Evolutionary conservation across 2,797 vertebrate species (phyloP).

Genomic region (Pseudochirops cupreus): DNA sequence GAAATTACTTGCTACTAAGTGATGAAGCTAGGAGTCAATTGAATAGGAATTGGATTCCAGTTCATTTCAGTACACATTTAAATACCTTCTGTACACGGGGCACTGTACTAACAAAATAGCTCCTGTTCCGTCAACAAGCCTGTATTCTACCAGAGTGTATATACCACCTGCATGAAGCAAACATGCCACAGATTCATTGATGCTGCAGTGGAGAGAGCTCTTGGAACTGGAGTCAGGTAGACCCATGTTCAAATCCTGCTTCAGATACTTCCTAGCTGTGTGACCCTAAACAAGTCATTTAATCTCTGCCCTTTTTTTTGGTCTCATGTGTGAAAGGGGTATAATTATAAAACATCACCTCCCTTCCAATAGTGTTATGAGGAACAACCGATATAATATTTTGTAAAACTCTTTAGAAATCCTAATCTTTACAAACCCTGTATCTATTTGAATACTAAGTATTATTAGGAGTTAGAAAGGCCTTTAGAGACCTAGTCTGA

Average conservation of each 20-base stretch:
- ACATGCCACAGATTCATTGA: not conserved
- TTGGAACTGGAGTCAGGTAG: not conserved
- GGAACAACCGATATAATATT: not conserved
- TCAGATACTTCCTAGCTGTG: not conserved
- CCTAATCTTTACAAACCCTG: not conserved
- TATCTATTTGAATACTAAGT: not conserved
- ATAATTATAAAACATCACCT: not conserved
- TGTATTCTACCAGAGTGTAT: not conserved
- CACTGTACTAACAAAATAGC: not conserved
- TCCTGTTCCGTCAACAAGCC: not conserved
- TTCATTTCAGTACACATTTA: not conserved
- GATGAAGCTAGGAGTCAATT: not conserved
- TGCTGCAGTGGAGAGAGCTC: not conserved
- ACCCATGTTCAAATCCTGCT: not conserved
- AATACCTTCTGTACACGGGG: not conserved
- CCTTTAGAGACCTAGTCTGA: not conserved
- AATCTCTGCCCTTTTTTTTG: not conserved
- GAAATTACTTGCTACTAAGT: not conserved
- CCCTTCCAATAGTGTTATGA: not conserved
- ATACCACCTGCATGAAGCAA: not conserved
- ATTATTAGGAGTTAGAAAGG: not conserved
- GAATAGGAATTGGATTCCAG: not conserved
- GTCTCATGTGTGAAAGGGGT: not conserved
- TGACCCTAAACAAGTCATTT: not conserved
- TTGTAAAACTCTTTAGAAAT: not conserved